Base-by-base conservation (phyloP, 2,113 vertebrate species). In the Lampris megalopsis region DNA sequence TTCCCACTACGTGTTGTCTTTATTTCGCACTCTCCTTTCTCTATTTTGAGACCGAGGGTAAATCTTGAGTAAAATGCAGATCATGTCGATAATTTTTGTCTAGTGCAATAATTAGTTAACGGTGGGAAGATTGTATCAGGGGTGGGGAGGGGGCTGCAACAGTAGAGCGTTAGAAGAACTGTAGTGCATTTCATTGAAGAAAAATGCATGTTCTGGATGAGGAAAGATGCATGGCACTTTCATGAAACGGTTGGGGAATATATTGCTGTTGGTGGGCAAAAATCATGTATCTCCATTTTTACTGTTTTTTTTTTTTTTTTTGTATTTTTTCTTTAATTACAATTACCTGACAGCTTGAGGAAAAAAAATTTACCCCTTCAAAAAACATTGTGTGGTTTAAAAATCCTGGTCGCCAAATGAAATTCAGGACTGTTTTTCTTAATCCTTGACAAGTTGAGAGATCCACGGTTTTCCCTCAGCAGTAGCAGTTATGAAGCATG, bases 61-160 rank as follows among this genome's bases (percentile, higher is more conserved):
- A 85, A 79, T 75, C 75, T 37, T 11, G 11, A 63, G 49, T 72
- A 88, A 90, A 87, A 89, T 88, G 91, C 92, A 91, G 92, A 91
- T 93, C 61, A 75, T 86, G 86, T 92, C 91, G 87, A 94, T 93
- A 91, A 90, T 95, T 91, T 94, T 24, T 92, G 94, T 96, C 94
- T 95, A 95, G 96, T 97, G 96, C 97, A 99, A 97, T 98, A 97
- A 97, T 94, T 86, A 89, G 80, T 94, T 93, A 87, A 88, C 75
- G 53, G 94, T 91, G 94, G 90, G 91, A 92, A 86, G 79, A 69
- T 63, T 70, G 73, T 86, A 75, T 84, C 71, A 71, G 74, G 65
- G 37, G 52, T 42, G 35, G 24, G 24, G 24, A 24, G 24, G 71
- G 67, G 75, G 72, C 47, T 63, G 71, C 6, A 59, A 60, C 0